Evolutionary conservation across 92 coral and sea anemone species (phyloP), one percentile per base, ranked within the genome.

Genomic region (Phenganax subtilis): DNA sequence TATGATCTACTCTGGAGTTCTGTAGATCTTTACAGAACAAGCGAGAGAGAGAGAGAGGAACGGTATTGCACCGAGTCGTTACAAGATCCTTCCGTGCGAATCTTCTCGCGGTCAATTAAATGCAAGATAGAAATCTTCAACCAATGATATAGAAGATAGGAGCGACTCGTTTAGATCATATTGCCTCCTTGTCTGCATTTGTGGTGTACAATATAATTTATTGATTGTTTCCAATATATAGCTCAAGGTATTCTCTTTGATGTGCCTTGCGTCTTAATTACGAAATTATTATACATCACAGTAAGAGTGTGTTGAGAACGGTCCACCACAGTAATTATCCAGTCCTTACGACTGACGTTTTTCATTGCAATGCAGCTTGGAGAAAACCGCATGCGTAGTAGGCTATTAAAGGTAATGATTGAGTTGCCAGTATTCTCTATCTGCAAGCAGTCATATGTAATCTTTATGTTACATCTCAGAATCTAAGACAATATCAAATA

Each of bases 131-230:
- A 5, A 30, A 30, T 68, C 54, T 68, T 12, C 73, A 14, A 7
- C 54, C 52, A 37, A 68, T 68, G 53, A 28, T 12, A 30, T 2
- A n/a, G 16, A 7, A 0, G 73, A 68, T 68, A 68, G 0, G n/a
- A 37, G 16, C n/a, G 54, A 12, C n/a, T 30, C 3, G 15, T 9
- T 51, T 10, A 30, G 31, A 37, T 30, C 10, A 3, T 28, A 11
- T 68, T 68, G 11, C 53, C 53, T 30, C 29, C 16, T 68, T 37
- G 53, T 28, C 51, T 8, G 27, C 6, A 30, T 68, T 37, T 68
- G 73, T n/a, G 52, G 73, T 68, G 12, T 68, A 53, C 73, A 20
- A 68, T 29, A 68, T 68, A 68, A 68, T 68, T 68, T 30, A 68
- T 29, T 68, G 73, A 14, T 68, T 37, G 31, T 68, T 68, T 2